Evolutionary conservation across 2,797 vertebrate genomes (phyloP).

Genomic region (Silurus aristotelis): DNA sequence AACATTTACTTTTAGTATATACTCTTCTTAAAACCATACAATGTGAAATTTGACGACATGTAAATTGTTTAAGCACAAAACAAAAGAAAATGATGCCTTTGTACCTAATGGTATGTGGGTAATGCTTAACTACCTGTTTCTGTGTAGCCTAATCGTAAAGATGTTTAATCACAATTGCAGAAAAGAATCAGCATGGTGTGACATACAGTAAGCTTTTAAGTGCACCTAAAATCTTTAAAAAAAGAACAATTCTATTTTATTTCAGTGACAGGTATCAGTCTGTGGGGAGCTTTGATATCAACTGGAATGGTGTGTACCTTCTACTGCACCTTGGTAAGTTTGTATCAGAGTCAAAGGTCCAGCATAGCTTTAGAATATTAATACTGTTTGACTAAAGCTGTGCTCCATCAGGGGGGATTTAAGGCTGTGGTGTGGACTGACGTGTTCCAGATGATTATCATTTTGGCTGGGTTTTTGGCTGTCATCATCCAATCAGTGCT

Average conservation of each 20-base stretch:
- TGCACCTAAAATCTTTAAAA: neutral
- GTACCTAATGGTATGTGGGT: neutral
- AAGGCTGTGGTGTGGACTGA: slow-evolving; percentile 98
- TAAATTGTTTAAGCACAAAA: neutral
- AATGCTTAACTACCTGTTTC: neutral
- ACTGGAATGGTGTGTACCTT: slow-evolving; percentile 94
- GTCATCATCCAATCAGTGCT: slow-evolving; percentile 83
- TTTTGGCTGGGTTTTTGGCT: slow-evolving; percentile 87
- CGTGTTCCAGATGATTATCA: slow-evolving; percentile 90
- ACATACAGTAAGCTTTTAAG: neutral
- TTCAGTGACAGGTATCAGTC: slow-evolving; percentile 87
- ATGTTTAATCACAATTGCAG: neutral
- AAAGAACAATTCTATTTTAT: slow-evolving; percentile 43
- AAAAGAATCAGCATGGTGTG: neutral
- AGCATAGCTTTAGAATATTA: neutral
- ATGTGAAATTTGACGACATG: neutral
- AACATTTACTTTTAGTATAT: neutral
- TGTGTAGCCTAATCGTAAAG: neutral
- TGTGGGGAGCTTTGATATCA: slow-evolving; percentile 91
- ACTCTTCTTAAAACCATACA: neutral
- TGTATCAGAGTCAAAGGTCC: neutral
- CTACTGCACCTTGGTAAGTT: slow-evolving; percentile 91
- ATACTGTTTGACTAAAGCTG: neutral
- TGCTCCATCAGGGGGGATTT: slow-evolving; percentile 84
- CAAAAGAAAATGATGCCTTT: neutral